Base-by-base conservation (phyloP, 2,113 vertebrate species). In the Equus quagga region DNA sequence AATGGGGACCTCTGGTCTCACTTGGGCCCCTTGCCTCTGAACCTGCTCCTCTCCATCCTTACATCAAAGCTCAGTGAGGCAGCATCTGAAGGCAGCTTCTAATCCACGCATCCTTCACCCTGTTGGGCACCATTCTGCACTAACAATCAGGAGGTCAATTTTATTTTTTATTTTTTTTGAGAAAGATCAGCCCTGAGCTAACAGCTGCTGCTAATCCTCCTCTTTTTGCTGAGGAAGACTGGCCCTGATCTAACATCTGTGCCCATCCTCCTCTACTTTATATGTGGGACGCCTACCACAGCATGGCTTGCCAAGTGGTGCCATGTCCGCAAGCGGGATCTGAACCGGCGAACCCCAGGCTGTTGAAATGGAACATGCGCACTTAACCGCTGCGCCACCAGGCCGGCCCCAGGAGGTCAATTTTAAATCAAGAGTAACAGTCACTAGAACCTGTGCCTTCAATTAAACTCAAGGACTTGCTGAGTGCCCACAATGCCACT, bases 401-500 rank as follows among this genome's bases (percentile, higher is more conserved):
- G 36, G 36, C 36, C 36, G 36, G 36, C 36, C 36, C 36, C 17
- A 89, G 49, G 69, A 62, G 56, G 44, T 56, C 41, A 7, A 18
- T 60, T 76, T 58, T 18, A 81, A 94, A 58, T 33, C 11, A 82
- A 73, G 56, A 18, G 14, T 51, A 76, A 8, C 0, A n/a, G 44
- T 64, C 91, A 26, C 58, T 6, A 51, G 36, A 36, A 56, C 65
- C 44, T 17, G 11, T 69, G 62, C 56, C 54, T 81, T 23, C 0
- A 13, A 2, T 78, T 31, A 96, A 94, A 58, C 46, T 31, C 44
- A 14, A 41, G 70, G 79, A 49, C 23, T 44, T 31, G 4, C 11
- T 0, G 8, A 24, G 5, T 26, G 12, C 58, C 17, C 0, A 0
- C 75, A 1, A 28, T 17, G 33, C 62, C 10, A 4, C 31, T 21